Base-by-base conservation (phyloP, 2,797 vertebrate genomes). In the Hozukius guyotensis region DNA sequence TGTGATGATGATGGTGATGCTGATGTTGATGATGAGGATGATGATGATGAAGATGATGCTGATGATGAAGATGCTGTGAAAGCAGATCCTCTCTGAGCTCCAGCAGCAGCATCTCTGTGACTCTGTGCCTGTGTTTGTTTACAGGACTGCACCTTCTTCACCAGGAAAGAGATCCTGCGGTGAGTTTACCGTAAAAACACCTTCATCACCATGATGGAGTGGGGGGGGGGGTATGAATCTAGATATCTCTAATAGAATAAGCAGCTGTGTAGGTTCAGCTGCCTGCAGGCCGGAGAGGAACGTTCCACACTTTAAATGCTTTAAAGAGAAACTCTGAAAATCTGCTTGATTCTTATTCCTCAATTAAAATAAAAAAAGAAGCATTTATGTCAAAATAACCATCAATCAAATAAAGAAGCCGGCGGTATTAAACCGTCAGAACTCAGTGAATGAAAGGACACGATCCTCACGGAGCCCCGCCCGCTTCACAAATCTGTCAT, bases 71-170 rank as follows among this genome's bases (percentile, higher is more conserved):
- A 60, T 22, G 34, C 32, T 24, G 61, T 63, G 61, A 36, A 63
- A 64, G 11, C 65, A 27, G 65, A 46, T 42, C 63, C 63, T 66
- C 36, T 24, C 24, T 8, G 38, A 29, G 64, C 36, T 38, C 36
- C 42, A 42, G 4, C 38, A 38, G 57, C 20, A 18, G 20, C 36
- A 10, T 14, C 16, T 67, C 46, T 22, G 25, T 49, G 64, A n/a
- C 65, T 76, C 34, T 29, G 18, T 18, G 24, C 6, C 5, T 68
- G n/a, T 71, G 36, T 84, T 4, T 91, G 72, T 92, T 89, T 64
- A 32, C 95, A 98, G 97, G 97, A 98, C 87, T 98, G 97, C 82
- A 97, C 96, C 0, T 98, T 97, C 93, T 98, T 98, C 93, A 97
- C 97, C 52, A 94, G 97, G 74, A 98, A 98, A 87, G 97, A 98